A percentile compares a stretch with the other conserved stretches of the same genome.
These are phyloP conservation scores for Ceratosolen fusciceps DNA, from an alignment of 1,140 invertebrate genomes.

Conservation along the genomic window DNA sequence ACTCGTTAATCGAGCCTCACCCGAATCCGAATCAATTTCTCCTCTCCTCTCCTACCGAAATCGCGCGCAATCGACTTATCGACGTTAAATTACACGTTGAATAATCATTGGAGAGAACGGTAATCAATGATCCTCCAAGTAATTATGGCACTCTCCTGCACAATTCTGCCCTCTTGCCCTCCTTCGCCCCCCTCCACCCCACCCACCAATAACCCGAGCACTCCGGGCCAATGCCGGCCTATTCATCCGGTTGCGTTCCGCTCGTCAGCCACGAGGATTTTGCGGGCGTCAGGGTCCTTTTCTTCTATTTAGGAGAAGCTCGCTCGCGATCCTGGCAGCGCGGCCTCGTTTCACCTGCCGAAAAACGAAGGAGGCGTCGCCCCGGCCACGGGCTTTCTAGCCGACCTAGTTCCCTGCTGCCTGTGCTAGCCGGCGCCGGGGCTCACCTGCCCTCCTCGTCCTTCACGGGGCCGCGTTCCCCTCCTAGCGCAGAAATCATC, in stretches of 20 bases:
- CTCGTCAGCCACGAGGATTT: not conserved
- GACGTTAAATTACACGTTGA: slow-evolving; percentile 55
- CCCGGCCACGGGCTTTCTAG: slow-evolving; percentile 62
- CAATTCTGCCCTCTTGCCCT: not conserved
- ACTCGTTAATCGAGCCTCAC: slow-evolving; percentile 19
- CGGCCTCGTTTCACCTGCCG: slow-evolving; percentile 64
- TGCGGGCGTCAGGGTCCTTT: slow-evolving; percentile 63
- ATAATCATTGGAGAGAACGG: slow-evolving; percentile 55
- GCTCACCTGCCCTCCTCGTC: slow-evolving; percentile 39
- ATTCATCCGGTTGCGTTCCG: not conserved
- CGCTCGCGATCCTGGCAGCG: slow-evolving; percentile 59
- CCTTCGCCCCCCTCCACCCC: not conserved
- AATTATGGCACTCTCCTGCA: slow-evolving; percentile 30
- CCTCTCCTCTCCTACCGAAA: slow-evolving; percentile 44
- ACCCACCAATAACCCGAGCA: slow-evolving; percentile 51
- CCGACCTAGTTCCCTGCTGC: slow-evolving; percentile 56
- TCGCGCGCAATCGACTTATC: slow-evolving; percentile 50
- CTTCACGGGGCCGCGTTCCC: not conserved
- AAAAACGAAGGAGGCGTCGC: slow-evolving; percentile 64
- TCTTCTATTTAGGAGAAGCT: slow-evolving; percentile 60
- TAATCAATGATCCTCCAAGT: slow-evolving; percentile 22
- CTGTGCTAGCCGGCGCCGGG: not conserved
- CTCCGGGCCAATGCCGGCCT: too few species aligned
- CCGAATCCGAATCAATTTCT: slow-evolving; percentile 52
- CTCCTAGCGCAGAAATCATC: not conserved